These are phyloP conservation scores for Dryobota labecula DNA, from an alignment of 2,888 invertebrate species.

Conservation along the genomic window DNA sequence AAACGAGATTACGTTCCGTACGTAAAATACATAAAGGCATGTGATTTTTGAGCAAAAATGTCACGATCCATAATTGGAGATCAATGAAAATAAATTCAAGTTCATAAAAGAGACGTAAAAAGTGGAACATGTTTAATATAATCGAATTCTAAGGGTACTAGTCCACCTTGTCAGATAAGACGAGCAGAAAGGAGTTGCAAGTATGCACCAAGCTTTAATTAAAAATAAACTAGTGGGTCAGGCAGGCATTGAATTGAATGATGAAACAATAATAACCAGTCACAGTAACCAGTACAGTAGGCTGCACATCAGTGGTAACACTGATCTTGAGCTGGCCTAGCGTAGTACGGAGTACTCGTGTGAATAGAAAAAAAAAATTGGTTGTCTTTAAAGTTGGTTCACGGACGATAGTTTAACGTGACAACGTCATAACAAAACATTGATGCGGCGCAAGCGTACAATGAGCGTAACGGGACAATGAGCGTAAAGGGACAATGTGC, in stretches of 20 bases:
- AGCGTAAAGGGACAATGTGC: no score
- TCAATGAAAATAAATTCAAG: conserved; percentile 43
- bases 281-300: background rate
- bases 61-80: conserved; percentile 49
- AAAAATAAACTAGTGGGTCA: conserved; percentile 36
- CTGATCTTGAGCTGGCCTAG: background rate
- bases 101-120: conserved; percentile 48
- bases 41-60: conserved; percentile 11
- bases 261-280: conserved; percentile 9
- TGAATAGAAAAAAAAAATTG: no score
- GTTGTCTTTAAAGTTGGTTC: no score
- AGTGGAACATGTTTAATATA: conserved; percentile 41
- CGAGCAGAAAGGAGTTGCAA: conserved; percentile 42
- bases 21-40: background rate
- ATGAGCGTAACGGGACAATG: no score
- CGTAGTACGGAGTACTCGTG: background rate
- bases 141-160: conserved; percentile 50
- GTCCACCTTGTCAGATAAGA: conserved; percentile 54
- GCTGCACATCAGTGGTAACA: background rate
- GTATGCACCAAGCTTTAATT: conserved; percentile 3
- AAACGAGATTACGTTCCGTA: background rate
- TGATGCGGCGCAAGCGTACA: no score
- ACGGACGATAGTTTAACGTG: no score
- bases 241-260: background rate
- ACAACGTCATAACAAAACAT: no score